Evolutionary conservation across 1,140 invertebrate species (phyloP).

Genomic region (Zaprionus taronus): DNA sequence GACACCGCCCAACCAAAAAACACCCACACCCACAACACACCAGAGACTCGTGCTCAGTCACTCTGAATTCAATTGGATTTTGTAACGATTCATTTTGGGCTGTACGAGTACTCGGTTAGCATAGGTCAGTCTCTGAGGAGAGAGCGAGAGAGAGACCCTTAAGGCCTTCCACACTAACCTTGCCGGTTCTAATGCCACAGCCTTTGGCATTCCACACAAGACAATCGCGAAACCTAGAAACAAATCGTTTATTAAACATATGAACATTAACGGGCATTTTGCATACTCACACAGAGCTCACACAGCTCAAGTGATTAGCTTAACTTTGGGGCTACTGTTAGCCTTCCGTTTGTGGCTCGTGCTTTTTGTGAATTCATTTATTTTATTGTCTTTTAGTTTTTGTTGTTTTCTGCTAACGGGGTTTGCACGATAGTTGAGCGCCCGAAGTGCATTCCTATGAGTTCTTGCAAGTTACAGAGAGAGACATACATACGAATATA

Average conservation of each 20-base stretch:
- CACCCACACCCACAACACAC: slow-evolving; percentile 24
- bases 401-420: slow-evolving; percentile 8
- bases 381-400: slow-evolving; percentile 14
- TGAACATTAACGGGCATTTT: slow-evolving; percentile 49
- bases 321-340: slow-evolving; percentile 7
- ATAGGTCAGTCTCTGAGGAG: slow-evolving; percentile 68
- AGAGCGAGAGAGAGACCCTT: slow-evolving; percentile 15
- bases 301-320: slow-evolving; percentile 16
- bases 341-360: slow-evolving; percentile 28
- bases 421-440: slow-evolving; percentile 5
- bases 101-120: slow-evolving; percentile 50
- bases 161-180: slow-evolving; percentile 58
- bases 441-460: slow-evolving; percentile 24
- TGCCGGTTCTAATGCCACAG: slow-evolving; percentile 65
- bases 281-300: slow-evolving; percentile 45
- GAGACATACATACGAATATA: slow-evolving; percentile 6
- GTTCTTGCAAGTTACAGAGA: slow-evolving; percentile 4
- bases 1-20: slow-evolving; percentile 25
- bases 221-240: slow-evolving; percentile 40
- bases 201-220: slow-evolving; percentile 45
- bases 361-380: slow-evolving; percentile 25
- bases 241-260: slow-evolving; percentile 53
- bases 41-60: neutral
- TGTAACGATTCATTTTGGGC: slow-evolving; percentile 59
- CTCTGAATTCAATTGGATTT: slow-evolving; percentile 49